phyloP scores from a whole-genome alignment of 2,113 vertebrate species.

The Poeciliopsis prolifica region DNA sequence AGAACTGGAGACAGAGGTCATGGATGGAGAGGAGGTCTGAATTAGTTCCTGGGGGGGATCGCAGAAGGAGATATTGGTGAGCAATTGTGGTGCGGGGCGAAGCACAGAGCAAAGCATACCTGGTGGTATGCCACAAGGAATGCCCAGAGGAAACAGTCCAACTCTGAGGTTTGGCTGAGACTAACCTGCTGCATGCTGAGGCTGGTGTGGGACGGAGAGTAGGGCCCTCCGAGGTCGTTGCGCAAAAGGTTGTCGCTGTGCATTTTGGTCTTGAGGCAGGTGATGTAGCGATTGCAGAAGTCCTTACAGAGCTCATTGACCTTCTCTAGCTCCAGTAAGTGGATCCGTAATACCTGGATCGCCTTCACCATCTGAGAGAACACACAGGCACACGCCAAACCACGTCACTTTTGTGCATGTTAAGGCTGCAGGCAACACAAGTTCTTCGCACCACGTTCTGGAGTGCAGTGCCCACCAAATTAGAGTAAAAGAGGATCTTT shows the following conservation, averaged over 20 bases:
- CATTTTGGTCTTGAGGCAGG: slow-evolving; percentile 99
- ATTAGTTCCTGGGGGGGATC: slow-evolving; percentile 88
- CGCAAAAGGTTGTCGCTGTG: slow-evolving; percentile 99
- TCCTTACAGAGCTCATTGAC: slow-evolving; percentile 99
- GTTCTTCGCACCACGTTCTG: no score
- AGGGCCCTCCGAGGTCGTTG: slow-evolving; percentile 94
- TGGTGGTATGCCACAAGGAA: slow-evolving; percentile 6
- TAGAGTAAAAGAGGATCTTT: no score
- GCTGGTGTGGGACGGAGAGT: slow-evolving; percentile 93
- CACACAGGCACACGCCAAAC: slow-evolving; percentile 3
- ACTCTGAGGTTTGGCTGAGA: neutral
- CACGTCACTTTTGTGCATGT: neutral
- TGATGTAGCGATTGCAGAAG: slow-evolving; percentile 99
- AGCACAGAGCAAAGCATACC: slow-evolving; percentile 10
- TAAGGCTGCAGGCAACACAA: no score
- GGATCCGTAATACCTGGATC: slow-evolving; percentile 97
- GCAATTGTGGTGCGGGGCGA: slow-evolving; percentile 12
- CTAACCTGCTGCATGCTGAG: slow-evolving; percentile 89
- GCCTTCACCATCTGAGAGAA: slow-evolving; percentile 94
- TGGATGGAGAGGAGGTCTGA: slow-evolving; percentile 90
- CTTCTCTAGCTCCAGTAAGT: slow-evolving; percentile 97
- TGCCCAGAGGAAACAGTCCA: no score
- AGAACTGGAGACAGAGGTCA: slow-evolving; percentile 88
- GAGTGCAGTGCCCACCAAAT: no score
- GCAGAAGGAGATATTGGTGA: slow-evolving; percentile 67